Conservation (phyloP, 2,797 vertebrate genomes). For the Enteromius paludinosus region DNA sequence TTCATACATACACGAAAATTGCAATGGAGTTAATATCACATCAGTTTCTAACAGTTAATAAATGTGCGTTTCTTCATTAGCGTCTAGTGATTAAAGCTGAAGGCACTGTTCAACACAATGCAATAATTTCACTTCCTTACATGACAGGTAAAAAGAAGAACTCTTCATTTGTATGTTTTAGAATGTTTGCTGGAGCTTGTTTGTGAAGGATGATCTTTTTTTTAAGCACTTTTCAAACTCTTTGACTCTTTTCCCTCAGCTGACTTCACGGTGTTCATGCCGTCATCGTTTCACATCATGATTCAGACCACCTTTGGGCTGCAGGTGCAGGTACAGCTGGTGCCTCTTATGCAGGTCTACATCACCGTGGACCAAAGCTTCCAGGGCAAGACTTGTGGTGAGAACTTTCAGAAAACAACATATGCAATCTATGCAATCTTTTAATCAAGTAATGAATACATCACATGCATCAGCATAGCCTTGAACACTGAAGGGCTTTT, state of each 20-base stretch:
- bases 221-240: neutral
- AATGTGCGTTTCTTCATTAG: slow-evolving; percentile 67
- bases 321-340: slow-evolving; percentile 87
- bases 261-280: slow-evolving; percentile 85
- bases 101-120: slow-evolving; percentile 84
- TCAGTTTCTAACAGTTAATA: neutral
- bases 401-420: slow-evolving; percentile 25
- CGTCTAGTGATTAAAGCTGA: slow-evolving; percentile 84
- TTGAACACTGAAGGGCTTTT: too few relatives aligned
- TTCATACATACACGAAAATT: neutral
- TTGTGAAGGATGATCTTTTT: neutral
- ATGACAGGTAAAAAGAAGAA: slow-evolving; percentile 78
- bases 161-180: neutral
- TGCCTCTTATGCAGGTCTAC: slow-evolving; percentile 90
- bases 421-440: neutral
- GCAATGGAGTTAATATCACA: neutral
- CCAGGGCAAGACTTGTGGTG: slow-evolving; percentile 75
- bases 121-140: slow-evolving; percentile 84
- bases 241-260: slow-evolving; percentile 66
- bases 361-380: slow-evolving; percentile 77
- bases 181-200: neutral
- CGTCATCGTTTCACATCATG: slow-evolving; percentile 84
- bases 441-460: neutral
- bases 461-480: neutral
- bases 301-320: slow-evolving; percentile 82